phyloP scores from a whole-genome alignment of 2,113 vertebrate species.

The Aldabrachelys gigantea region DNA sequence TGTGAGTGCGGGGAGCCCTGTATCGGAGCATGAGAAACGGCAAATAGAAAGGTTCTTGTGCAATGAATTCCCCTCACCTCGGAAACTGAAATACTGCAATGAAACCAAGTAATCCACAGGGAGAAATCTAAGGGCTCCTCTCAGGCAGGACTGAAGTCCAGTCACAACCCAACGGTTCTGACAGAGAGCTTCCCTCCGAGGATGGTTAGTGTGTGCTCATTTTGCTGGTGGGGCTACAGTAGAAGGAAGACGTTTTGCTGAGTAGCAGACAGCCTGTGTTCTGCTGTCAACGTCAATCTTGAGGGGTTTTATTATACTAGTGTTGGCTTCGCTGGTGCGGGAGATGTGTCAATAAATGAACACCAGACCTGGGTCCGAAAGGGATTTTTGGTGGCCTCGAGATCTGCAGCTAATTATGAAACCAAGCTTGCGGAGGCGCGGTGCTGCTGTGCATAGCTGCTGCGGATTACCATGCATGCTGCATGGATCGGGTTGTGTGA shows the following conservation, averaged over 20 bases:
- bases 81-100: not conserved
- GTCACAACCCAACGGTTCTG: not conserved
- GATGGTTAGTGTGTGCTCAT: not conserved
- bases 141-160: not conserved
- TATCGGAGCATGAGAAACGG: fast-evolving
- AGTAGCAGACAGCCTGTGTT: not conserved
- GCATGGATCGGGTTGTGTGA: not conserved
- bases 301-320: not conserved
- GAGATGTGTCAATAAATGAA: not conserved
- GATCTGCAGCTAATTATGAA: not conserved
- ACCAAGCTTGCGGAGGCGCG: not conserved
- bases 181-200: not conserved
- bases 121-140: not conserved
- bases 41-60: fast-evolving
- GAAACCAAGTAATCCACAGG: not conserved
- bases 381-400: not conserved
- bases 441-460: not conserved
- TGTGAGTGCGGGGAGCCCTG: not conserved
- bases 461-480: not conserved
- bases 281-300: not conserved
- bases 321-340: not conserved
- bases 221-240: not conserved
- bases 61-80: not conserved
- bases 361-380: not conserved
- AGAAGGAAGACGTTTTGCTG: not conserved